phyloP scores from a whole-genome alignment of 2,888 invertebrate genomes.

The Stratiomys singularior region DNA sequence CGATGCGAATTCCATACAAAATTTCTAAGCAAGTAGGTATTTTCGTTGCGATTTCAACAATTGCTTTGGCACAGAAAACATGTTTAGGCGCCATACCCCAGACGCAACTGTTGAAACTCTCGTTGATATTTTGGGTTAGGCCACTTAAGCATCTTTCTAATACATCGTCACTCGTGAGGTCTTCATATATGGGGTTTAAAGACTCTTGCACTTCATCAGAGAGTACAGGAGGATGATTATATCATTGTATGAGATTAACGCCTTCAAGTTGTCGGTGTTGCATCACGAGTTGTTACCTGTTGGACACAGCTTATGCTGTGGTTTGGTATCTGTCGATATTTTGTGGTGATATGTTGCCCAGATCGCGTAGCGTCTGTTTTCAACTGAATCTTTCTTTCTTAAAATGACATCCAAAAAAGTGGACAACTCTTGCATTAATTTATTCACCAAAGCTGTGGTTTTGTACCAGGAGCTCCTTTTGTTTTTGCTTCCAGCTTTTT shows the following conservation, averaged over 20 bases:
- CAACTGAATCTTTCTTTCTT: too few species aligned
- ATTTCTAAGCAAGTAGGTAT: not conserved
- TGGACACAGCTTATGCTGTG: conserved; percentile 12
- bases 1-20: not conserved
- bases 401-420: too few species aligned
- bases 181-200: not conserved
- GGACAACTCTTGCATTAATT: too few species aligned
- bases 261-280: not conserved
- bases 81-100: not conserved
- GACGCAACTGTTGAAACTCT: not conserved
- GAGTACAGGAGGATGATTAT: not conserved
- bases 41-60: conserved; percentile 6
- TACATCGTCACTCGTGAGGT: not conserved
- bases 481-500: too few species aligned
- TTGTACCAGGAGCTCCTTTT: too few species aligned
- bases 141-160: not conserved
- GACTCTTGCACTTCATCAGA: not conserved
- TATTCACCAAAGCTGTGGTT: too few species aligned
- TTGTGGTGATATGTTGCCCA: too few species aligned
- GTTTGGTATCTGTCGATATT: too few species aligned
- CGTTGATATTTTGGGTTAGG: not conserved
- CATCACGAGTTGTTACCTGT: not conserved
- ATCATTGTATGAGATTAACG: not conserved
- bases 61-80: not conserved
- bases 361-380: too few species aligned